Base-by-base conservation (phyloP, 2,888 invertebrate genomes). In the Pantelozetes paolii region DNA sequence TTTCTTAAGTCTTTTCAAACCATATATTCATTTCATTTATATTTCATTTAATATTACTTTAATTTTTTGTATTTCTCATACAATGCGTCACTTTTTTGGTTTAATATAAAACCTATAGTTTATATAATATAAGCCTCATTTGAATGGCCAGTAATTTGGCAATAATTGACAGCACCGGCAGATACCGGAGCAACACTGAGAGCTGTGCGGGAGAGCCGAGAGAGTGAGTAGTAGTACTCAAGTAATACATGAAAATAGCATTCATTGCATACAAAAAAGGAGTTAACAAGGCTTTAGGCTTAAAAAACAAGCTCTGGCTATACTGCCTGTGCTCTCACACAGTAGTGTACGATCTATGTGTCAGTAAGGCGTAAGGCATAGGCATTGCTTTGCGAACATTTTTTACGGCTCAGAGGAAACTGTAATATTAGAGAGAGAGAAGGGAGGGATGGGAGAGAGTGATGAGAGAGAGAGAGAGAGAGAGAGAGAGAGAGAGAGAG, bases 231-330 rank as follows among this genome's bases (percentile, higher is more conserved):
- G 3, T 20, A 3, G 20, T 54, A 3, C 23, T 54, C 23, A n/a
- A 62, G 32, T 62, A 62, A 62, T 62, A 62, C 62, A 62, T 26
- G 62, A 62, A 62, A n/a, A 62, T 32, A 32, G 62, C 62, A 62
- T 62, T n/a, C 62, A 62, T 62, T 32, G n/a, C n/a, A n/a, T n/a
- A n/a, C n/a, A 18, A 62, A 32, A 62, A 62, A 62, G 62, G 62
- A 62, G 62, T 62, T 62, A 62, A 62, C 62, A 62, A 62, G 36
- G 62, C 62, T 62, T 62, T 62, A 32, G 62, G 62, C 62, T 62
- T 62, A 62, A 62, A 59, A 62, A 62, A 59, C 62, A 62, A 62
- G 62, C 62, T 32, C 23, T 54, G 50, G 36, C 6, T 36, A 9
- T 15, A 54, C 26, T 54, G 54, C 54, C 54, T 62, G 62, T 32